Base-by-base conservation (phyloP, 2,113 vertebrate species). In the Anguilla rostrata region DNA sequence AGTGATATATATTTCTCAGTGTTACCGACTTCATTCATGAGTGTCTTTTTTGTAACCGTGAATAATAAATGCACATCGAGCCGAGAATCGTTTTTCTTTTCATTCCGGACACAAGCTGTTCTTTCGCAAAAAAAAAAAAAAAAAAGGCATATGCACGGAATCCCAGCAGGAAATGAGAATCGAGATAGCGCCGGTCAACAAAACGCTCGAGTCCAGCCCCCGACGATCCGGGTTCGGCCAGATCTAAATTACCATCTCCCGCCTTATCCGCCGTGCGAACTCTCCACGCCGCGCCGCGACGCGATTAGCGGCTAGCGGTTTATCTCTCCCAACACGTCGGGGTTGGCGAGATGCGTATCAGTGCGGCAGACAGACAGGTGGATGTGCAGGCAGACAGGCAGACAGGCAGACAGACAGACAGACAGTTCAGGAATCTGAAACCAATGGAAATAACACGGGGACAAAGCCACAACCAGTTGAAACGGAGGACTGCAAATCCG, bases 361-460 rank as follows among this genome's bases (percentile, higher is more conserved):
- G 40, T 41, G 12, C 66, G 78, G 39, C 78, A 66, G 85, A 86
- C 84, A 86, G 84, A 86, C 87, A 86, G 57, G 86, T 60, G 86
- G 71, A 78, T 46, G 87, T 49, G n/a, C n/a, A n/a, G n/a, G n/a
- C n/a, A n/a, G n/a, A n/a, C n/a, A n/a, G n/a, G 87, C 39, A 89
- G 57, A 71, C 86, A 89, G 79, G 83, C 57, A 0, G 39, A 75
- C 86, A 84, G 56, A 89, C 82, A 84, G 60, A 86, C 84, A 16
- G 22, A 66, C 60, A 66, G 12, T 9, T 66, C 66, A 88, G 66
- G 87, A 39, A 56, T 66, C 86, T 89, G 81, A 85, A 81, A 85
- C 49, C 78, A 34, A 60, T n/a, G 40, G 78, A 26, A 6, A 60
- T 15, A 15, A 60, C 14, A 81, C 18, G 1, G 53, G 63, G 39